phyloP scores from a whole-genome alignment of 2,113 vertebrate species.

The Burhinus bistriatus region DNA sequence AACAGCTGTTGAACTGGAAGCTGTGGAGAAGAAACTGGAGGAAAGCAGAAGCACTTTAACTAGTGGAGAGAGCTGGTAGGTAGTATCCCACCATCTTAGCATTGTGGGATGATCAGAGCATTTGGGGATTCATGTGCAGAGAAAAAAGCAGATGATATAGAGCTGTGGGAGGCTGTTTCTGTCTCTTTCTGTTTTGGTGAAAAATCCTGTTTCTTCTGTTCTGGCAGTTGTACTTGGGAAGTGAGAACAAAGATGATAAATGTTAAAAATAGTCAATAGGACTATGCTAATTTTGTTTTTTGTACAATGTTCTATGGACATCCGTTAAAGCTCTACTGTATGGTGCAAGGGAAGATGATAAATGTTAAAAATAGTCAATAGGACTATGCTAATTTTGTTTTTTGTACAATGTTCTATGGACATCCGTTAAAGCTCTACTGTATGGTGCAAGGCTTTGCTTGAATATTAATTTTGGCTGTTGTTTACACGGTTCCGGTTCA shows the following conservation, averaged over 20 bases:
- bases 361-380: not conserved
- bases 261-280: not conserved
- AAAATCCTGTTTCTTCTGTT: not conserved
- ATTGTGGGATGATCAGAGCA: not conserved
- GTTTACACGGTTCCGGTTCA: not conserved
- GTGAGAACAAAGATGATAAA: not conserved
- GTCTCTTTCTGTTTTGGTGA: not conserved
- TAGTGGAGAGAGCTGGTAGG: constrained; percentile 81
- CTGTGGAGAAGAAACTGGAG: constrained; percentile 73
- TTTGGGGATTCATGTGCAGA: not conserved
- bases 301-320: not conserved
- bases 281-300: not conserved
- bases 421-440: not conserved
- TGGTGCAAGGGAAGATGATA: too few species aligned
- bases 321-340: too few species aligned
- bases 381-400: not conserved
- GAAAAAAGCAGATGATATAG: not conserved
- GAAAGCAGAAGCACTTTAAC: constrained; percentile 62
- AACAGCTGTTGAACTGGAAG: constrained; percentile 78
- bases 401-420: not conserved
- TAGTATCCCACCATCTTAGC: not conserved
- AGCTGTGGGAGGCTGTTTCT: not conserved
- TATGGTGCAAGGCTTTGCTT: not conserved
- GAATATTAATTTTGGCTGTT: not conserved
- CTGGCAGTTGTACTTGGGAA: not conserved